phyloP scores from a whole-genome alignment of 2,888 invertebrate genomes.

The Argyresthia goedartella region DNA sequence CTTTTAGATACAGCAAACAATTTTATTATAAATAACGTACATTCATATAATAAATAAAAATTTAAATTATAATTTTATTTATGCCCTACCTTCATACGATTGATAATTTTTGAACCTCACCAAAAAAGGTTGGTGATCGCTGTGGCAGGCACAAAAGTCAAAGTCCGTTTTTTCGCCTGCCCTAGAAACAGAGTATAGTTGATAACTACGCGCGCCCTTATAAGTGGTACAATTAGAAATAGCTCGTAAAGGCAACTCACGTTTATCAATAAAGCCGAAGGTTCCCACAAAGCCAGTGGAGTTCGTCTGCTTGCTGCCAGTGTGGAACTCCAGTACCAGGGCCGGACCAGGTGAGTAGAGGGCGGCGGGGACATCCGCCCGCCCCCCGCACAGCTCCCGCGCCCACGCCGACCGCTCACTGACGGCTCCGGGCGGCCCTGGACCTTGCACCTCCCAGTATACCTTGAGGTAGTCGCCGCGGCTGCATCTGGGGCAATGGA shows the following conservation, averaged over 20 bases:
- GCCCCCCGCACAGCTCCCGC: constrained; percentile 77
- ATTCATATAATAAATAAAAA: too few species aligned
- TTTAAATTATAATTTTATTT: too few species aligned
- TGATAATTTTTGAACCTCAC: too few species aligned
- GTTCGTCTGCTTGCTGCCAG: constrained; percentile 59
- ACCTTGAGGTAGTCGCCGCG: constrained; percentile 83
- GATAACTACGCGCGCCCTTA: too few species aligned
- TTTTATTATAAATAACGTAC: too few species aligned
- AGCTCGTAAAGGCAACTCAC: constrained; percentile 73
- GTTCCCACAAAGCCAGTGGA: constrained; percentile 81
- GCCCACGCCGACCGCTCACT: constrained; percentile 85
- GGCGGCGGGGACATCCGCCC: constrained; percentile 77
- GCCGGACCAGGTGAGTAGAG: constrained; percentile 82
- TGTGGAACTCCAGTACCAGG: constrained; percentile 82
- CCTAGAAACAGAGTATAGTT: too few species aligned
- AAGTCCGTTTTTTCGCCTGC: too few species aligned
- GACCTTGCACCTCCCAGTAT: constrained; percentile 81
- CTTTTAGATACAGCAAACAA: too few species aligned
- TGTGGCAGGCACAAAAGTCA: too few species aligned
- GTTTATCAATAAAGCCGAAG: constrained; percentile 82
- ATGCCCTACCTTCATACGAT: too few species aligned
- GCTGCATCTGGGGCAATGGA: constrained; percentile 74
- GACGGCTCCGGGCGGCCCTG: constrained; percentile 77
- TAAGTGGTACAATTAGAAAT: too few species aligned
- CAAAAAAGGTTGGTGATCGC: too few species aligned